Base-by-base conservation (phyloP, 2,888 invertebrate species). In the Hemithea aestivaria region DNA sequence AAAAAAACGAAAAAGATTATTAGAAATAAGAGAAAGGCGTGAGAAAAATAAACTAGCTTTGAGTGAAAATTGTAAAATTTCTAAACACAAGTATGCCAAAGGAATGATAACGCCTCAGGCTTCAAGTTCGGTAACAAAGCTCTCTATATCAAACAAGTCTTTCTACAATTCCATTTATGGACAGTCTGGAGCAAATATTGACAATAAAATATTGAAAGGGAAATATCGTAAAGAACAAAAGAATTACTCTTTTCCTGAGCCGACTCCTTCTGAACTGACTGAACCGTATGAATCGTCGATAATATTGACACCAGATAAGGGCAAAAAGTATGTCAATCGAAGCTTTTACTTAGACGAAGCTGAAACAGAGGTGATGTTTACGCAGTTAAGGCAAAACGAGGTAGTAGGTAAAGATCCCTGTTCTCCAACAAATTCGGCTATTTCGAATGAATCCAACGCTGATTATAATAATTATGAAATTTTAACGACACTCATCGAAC, bases 141-240 rank as follows among this genome's bases (percentile, higher is more conserved):
- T 87, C n/a, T 82, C 84, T 1, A 84, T 87, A 32, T 77, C 79
- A 1, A 85, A 85, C 49, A 87, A 84, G 51, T 79, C 83, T 1
- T 84, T 84, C 53, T 84, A 85, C 48, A 78, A 80, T 50, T 84
- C 83, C 6, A 84, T 87, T 45, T 87, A 81, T 40, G 85, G 85
- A 0, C 71, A 78, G 12, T 16, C 16, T 16, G 57, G 48, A 21
- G 7, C 46, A 7, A 58, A 64, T 16, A 25, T 44, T 5, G 62
- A 66, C 20, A 44, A 42, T 1, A 67, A 58, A 27, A 48, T 28
- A 0, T n/a, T 27, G 8, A 34, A 61, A 63, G 34, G 61, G 29
- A 2, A 68, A 56, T 43, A 30, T 3, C 57, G 51, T 23, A 71
- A 56, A 40, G 46, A 31, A 10, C 20, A 32, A 0, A 52, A 45